Evolutionary conservation across 2,888 invertebrate species (phyloP).

Genomic region (Phania funesta): DNA sequence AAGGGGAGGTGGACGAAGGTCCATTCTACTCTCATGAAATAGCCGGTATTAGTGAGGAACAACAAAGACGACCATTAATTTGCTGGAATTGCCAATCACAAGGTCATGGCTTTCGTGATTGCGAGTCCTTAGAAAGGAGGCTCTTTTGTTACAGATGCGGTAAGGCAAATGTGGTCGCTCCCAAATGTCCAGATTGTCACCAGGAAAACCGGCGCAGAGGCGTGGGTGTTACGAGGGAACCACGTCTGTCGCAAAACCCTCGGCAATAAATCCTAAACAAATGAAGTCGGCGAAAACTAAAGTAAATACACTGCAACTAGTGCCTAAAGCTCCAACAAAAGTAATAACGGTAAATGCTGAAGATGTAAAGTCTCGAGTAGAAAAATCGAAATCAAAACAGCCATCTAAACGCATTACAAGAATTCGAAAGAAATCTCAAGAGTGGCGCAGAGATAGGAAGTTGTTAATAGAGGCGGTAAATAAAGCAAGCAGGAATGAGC

Average conservation of each 20-base stretch:
- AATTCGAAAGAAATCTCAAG: not conserved
- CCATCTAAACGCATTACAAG: not conserved
- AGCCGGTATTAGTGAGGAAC: too few relatives aligned
- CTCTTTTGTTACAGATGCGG: not conserved
- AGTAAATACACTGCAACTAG: not conserved
- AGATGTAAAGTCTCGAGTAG: not conserved
- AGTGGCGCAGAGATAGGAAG: not conserved
- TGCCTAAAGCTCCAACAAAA: not conserved
- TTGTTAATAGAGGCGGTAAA: not conserved
- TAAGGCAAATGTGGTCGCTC: not conserved
- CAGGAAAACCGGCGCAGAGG: not conserved
- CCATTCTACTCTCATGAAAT: too few relatives aligned
- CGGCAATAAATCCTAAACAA: not conserved
- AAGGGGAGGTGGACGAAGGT: too few relatives aligned
- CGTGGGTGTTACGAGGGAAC: not conserved
- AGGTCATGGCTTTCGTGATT: not conserved
- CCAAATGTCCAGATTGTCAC: not conserved
- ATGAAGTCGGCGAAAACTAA: not conserved
- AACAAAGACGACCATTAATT: too few relatives aligned
- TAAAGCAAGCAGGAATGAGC: not conserved
- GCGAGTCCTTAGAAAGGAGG: not conserved
- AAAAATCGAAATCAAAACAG: not conserved
- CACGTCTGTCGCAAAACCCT: too few relatives aligned
- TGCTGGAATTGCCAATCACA: too few relatives aligned
- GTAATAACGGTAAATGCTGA: not conserved